Base-by-base conservation (phyloP, 2,113 vertebrate genomes). In the Anolis carolinensis region DNA sequence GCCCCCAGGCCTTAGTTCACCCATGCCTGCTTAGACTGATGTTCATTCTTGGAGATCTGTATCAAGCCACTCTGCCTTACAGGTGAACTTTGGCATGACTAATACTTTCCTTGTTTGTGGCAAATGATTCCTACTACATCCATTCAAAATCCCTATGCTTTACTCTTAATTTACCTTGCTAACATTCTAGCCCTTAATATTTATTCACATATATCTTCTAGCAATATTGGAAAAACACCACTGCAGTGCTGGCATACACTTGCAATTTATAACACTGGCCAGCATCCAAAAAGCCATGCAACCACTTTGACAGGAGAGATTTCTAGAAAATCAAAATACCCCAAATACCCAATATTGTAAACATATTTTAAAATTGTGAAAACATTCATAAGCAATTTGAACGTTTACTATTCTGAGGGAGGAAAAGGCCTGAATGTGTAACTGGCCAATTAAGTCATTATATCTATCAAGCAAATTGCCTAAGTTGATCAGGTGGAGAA, bases 231-330 rank as follows among this genome's bases (percentile, higher is more conserved):
- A 81, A 36, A 81, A 52, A 67, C 48, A 36, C 50, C 72, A 81
- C 78, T 75, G 79, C 70, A 81, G 62, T 75, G 23, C 75, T 85
- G 79, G 30, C n/a, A 81, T 14, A 65, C 36, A 25, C 11, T 72
- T 80, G 72, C n/a, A 20, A 44, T 84, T 84, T 78, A 23, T 77
- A 52, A n/a, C n/a, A 68, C 6, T 78, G 62, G 39, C 39, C 23
- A 36, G 21, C 62, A 73, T 48, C 36, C 68, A 34, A 81, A 80
- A n/a, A 65, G 32, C 4, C 39, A 74, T 52, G 39, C 21, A 81
- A 81, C 59, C 30, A 55, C 21, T 81, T 81, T 44, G 8, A 55
- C 5, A 39, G 1, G 73, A 9, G 32, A 8, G 14, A 11, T 8
- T 11, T 73, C 71, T 86, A 55, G n/a, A 7, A 65, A n/a, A 9